Conservation (phyloP, 30 jellyfish, hydroid and myxozoan species). For the Euphysa ruthae region DNA sequence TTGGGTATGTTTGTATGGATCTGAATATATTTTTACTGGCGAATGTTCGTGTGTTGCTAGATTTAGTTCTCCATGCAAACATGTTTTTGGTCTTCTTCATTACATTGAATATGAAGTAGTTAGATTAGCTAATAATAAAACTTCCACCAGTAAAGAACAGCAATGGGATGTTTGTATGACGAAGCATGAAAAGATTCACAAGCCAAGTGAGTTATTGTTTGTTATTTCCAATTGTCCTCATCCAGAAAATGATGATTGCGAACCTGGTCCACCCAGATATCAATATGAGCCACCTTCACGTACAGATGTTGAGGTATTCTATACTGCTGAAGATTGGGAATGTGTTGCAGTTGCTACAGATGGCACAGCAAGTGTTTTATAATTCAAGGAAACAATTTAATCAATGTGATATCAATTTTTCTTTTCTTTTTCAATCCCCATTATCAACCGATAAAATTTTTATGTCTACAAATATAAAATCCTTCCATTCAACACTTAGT, state of each 20-base stretch:
- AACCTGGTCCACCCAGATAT: constrained; percentile 11
- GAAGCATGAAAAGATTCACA: neutral
- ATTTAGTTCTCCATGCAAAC: too few relatives aligned
- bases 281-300: constrained; percentile 36
- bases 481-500: too few relatives aligned
- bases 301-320: constrained; percentile 21
- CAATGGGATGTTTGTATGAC: neutral
- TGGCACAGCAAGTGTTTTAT: constrained; percentile 39
- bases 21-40: too few relatives aligned
- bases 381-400: constrained; percentile 17
- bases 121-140: neutral
- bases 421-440: too few relatives aligned
- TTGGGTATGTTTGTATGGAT: too few relatives aligned
- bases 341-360: constrained; percentile 34
- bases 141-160: neutral
- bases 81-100: too few relatives aligned
- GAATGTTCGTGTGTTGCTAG: too few relatives aligned
- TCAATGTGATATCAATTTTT: neutral
- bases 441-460: too few relatives aligned
- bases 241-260: constrained; percentile 16
- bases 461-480: too few relatives aligned
- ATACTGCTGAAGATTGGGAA: constrained; percentile 27
- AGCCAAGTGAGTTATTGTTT: too few relatives aligned
- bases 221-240: too few relatives aligned
- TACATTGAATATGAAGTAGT: neutral